Evolutionary conservation across 2,113 vertebrate genomes (phyloP), one percentile per base, ranked within the genome.

Genomic region (Mustela nigripes): DNA sequence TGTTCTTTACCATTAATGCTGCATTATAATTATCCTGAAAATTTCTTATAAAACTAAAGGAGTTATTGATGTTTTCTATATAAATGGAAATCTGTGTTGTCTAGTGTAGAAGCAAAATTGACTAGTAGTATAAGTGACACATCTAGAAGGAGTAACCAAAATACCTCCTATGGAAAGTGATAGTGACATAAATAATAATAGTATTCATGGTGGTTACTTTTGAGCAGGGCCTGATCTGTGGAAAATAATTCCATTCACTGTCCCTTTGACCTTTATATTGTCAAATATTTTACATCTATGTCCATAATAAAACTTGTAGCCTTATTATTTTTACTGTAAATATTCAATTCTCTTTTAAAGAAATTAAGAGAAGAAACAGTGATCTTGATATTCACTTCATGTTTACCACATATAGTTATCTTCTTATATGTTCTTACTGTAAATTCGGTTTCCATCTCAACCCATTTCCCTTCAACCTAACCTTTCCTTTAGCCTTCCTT

Each of bases 91-190:
- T 33, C 12, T 92, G 3, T 87, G 33, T 86, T n/a, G 28, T 62
- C 36, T 45, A 1, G 63, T 65, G 21, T 84, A 6, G 63, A 96
- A 87, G 56, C 7, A 88, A 80, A 45, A 39, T 79, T 28, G 89
- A 65, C 71, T 92, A 78, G 31, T 89, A 65, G 4, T 60, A 45
- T 4, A 45, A 88, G 42, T 60, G 39, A 86, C 71, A 42, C 33
- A 87, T 84, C 8, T 85, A 33, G 74, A 48, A 36, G 53, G 18
- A 76, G n/a, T 39, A 92, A 78, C 36, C 42, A 62, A 96, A 63
- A 6, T 94, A 11, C 88, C 97, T 98, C 92, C 88, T 65, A 0
- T 96, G 95, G 97, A 98, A 98, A 98, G 91, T 91, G 45, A 50
- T 19, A 85, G 87, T 82, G 82, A 94, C 36, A 69, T 97, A 22